phyloP scores from a whole-genome alignment of 2,113 vertebrate species.

The Sapajus apella region DNA sequence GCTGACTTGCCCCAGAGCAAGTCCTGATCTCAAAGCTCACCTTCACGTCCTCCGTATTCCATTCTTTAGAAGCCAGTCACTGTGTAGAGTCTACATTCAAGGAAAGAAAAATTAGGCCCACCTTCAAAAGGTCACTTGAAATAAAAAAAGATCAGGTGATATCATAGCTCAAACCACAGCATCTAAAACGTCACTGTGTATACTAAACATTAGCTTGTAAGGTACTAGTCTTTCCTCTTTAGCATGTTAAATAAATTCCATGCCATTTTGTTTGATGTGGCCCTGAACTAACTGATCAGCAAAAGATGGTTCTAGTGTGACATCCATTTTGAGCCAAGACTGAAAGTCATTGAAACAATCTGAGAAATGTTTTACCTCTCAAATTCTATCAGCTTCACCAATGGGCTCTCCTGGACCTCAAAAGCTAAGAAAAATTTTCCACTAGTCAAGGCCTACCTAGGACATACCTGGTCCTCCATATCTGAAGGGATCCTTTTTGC shows the following conservation, averaged over 20 bases:
- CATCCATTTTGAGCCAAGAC: not conserved
- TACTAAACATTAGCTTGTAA: not conserved
- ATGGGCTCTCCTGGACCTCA: not conserved
- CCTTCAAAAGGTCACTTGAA: not conserved
- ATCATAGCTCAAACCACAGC: not conserved
- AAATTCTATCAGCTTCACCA: not conserved
- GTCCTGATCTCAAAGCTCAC: not conserved
- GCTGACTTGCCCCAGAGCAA: not conserved
- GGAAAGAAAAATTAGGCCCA: not conserved
- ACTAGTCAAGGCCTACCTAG: not conserved
- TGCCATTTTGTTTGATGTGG: not conserved
- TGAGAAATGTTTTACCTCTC: not conserved
- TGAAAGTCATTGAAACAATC: not conserved
- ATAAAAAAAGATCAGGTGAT: not conserved
- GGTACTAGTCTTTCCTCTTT: not conserved
- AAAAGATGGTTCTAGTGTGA: not conserved
- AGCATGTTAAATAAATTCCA: not conserved
- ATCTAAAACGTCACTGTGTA: not conserved
- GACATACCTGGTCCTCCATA: not conserved
- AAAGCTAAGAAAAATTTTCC: not conserved
- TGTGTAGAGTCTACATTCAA: not conserved
- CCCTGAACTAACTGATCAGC: not conserved
- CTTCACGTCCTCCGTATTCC: not conserved
- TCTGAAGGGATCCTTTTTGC: not conserved
- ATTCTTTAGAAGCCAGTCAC: not conserved